These are phyloP conservation scores for Brachionus plicatilis DNA, from an alignment of 1,140 invertebrate species.

Conservation along the genomic window DNA sequence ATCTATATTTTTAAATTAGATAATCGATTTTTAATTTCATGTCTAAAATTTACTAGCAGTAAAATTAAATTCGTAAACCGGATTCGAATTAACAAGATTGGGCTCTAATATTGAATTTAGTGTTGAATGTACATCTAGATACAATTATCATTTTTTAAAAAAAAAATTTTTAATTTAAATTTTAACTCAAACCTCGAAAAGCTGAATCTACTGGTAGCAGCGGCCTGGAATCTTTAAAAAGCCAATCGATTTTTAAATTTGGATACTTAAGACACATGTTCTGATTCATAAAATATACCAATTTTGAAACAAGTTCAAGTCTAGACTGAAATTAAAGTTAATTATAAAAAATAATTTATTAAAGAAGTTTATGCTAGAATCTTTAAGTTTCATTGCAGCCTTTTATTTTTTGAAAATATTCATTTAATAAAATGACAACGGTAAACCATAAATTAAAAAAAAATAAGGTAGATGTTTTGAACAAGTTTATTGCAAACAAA, in stretches of 20 bases:
- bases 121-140: slow-evolving; percentile 6
- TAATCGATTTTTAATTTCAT: not conserved
- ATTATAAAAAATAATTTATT: no score
- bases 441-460: no score
- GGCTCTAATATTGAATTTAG: slow-evolving; percentile 14
- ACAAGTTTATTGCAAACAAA: no score
- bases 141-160: not conserved
- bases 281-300: slow-evolving; percentile 28
- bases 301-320: slow-evolving; percentile 19
- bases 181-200: not conserved
- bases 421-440: no score
- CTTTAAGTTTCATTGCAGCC: no score
- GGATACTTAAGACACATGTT: not conserved
- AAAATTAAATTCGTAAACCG: slow-evolving; percentile 27
- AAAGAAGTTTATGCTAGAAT: no score
- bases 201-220: not conserved
- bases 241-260: not conserved
- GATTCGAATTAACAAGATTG: not conserved
- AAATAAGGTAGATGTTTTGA: no score
- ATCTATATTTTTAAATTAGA: not conserved
- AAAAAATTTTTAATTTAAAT: not conserved
- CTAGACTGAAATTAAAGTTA: not conserved
- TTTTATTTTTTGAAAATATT: no score
- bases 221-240: slow-evolving; percentile 8
- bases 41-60: slow-evolving; percentile 1